Evolutionary conservation across 2,797 vertebrate species (phyloP).

Genomic region (Toxotes lorentzi): DNA sequence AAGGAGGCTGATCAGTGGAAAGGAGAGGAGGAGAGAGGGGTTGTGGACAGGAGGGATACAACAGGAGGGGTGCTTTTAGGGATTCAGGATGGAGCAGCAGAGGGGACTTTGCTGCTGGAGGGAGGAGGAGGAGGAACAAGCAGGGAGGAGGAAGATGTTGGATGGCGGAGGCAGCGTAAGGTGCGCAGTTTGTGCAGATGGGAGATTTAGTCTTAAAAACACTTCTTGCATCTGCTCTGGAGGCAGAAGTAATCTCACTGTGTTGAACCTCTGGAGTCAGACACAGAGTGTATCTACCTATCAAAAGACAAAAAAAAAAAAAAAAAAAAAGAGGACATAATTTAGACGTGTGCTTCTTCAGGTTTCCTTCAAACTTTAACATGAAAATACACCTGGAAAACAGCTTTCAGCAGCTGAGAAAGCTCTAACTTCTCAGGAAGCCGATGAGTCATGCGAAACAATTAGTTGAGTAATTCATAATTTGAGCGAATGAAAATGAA

Average conservation of each 20-base stretch:
- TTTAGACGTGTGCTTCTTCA: neutral
- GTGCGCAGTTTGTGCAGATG: slow-evolving; percentile 63
- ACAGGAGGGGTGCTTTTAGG: slow-evolving; percentile 7
- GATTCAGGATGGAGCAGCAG: slow-evolving; percentile 23
- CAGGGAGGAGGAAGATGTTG: slow-evolving; percentile 33
- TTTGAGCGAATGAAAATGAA: neutral
- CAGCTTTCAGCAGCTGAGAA: neutral
- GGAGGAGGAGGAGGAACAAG: slow-evolving; percentile 24
- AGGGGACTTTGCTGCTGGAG: slow-evolving; percentile 44
- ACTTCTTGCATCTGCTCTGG: slow-evolving; percentile 39
- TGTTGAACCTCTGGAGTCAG: slow-evolving; percentile 15
- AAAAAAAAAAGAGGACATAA: neutral
- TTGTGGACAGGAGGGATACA: slow-evolving; percentile 20
- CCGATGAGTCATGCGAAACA: neutral
- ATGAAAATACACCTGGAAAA: neutral
- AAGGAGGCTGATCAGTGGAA: slow-evolving; percentile 58
- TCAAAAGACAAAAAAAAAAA: neutral
- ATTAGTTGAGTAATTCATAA: neutral
- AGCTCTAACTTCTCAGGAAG: neutral
- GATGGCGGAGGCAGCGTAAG: slow-evolving; percentile 56
- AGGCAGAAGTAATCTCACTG: slow-evolving; percentile 20
- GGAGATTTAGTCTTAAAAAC: slow-evolving; percentile 59
- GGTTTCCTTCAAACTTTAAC: neutral
- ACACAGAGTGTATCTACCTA: neutral
- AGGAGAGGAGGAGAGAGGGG: slow-evolving; percentile 28